phyloP scores from a whole-genome alignment of 2,113 vertebrate genomes.

The Gymnarchus niloticus region DNA sequence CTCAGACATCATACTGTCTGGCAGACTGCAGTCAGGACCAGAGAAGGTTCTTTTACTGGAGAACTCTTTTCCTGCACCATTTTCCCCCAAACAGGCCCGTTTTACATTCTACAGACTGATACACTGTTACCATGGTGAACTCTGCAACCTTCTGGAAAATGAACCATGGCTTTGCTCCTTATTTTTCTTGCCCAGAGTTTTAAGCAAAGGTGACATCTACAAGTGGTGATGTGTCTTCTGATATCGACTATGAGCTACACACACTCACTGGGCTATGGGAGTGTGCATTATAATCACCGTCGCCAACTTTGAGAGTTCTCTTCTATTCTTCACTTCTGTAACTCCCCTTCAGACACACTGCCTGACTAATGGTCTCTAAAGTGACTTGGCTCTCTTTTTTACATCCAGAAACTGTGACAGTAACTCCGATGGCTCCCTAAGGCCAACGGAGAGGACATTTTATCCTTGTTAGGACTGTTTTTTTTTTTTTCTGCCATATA shows the following conservation, averaged over 20 bases:
- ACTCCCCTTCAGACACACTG: neutral
- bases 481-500: no score
- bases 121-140: no score
- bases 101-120: neutral
- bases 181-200: no score
- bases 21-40: neutral
- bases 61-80: neutral
- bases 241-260: neutral
- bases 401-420: neutral
- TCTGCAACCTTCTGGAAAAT: neutral
- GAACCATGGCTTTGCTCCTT: no score
- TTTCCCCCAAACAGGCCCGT: neutral
- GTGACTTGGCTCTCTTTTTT: neutral
- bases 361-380: slow-evolving; percentile 3
- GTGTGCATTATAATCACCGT: neutral
- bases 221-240: neutral
- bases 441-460: neutral
- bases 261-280: neutral
- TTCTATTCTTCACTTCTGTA: neutral
- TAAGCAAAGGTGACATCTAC: neutral
- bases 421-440: neutral
- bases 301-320: neutral
- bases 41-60: neutral
- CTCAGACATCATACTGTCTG: neutral
- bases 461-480: neutral